Base-by-base conservation (phyloP, 1,140 invertebrate species). In the Hylaeus anthracinus region DNA sequence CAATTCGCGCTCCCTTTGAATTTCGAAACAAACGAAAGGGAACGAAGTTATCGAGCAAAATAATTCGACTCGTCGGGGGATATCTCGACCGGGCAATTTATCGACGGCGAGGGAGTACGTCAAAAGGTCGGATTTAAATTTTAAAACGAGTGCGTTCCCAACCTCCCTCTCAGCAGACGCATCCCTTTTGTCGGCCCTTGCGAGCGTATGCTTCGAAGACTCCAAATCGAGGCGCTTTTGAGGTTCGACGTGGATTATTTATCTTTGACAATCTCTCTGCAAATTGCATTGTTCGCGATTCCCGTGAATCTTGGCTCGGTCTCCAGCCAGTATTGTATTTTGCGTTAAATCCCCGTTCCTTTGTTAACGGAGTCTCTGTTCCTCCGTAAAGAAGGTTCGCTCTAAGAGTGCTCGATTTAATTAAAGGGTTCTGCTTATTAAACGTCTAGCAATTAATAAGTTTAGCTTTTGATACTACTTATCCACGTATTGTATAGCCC, bases 71-170 rank as follows among this genome's bases (percentile, higher is more conserved):
- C n/a, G 56, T 9, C 43, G 45, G 45, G n/a, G n/a, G 70, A 0
- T 45, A 72, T 60, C 43, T 60, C 6, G 70, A 26, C 26, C 58
- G 45, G 70, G 55, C 15, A 60, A 60, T 45, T 72, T 60, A 41
- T 26, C 70, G n/a, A 26, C 39, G 56, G 43, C 43, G 43, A 3
- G 5, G 14, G 5, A 43, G 1, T 43, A 3, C 56, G 56, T 72
- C 71, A 72, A 61, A 72, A 56, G 41, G 71, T 15, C n/a, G 43
- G 12, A 72, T 72, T 60, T 72, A 61, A 72, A 72, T 72, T 72
- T 72, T 72, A 61, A 61, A 61, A 3, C 58, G 43, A 5, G 6
- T 45, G 37, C 71, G 15, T 58, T 37, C 10, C 3, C 45, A 48
- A 61, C 12, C 8, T n/a, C 14, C 6, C 58, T 58, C 10, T 26